Conservation (phyloP, 2,888 invertebrate species). For the Chrysotoxum bicinctum region DNA sequence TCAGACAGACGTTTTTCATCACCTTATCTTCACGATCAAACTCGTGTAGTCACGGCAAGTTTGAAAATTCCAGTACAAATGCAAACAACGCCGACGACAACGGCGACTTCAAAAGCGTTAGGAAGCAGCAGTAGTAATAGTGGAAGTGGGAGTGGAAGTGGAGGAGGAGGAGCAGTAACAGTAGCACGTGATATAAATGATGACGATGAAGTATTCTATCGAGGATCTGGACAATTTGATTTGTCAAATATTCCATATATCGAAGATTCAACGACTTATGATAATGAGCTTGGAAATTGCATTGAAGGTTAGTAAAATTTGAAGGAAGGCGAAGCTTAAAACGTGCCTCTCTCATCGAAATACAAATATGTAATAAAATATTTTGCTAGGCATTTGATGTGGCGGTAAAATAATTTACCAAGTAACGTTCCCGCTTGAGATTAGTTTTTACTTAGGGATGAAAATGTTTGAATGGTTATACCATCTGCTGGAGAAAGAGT, state of each 20-base stretch:
- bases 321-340: background rate
- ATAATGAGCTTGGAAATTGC: constrained; percentile 63
- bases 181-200: constrained; percentile 68
- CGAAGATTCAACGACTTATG: constrained; percentile 79
- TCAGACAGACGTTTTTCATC: constrained; percentile 84
- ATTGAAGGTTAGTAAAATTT: constrained; percentile 66
- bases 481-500: background rate
- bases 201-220: constrained; percentile 82
- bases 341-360: background rate
- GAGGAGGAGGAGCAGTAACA: background rate
- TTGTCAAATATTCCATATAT: constrained; percentile 87
- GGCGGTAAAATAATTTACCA: constrained; percentile 37
- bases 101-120: background rate
- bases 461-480: background rate
- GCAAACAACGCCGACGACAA: constrained; percentile 37
- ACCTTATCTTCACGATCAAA: constrained; percentile 82
- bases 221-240: constrained; percentile 81
- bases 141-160: background rate
- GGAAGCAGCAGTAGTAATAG: constrained; percentile 3
- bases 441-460: background rate
- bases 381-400: constrained; percentile 37
- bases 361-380: background rate
- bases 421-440: constrained; percentile 30
- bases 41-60: constrained; percentile 89
- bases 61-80: constrained; percentile 87